Evolutionary conservation across 2,113 vertebrate genomes (phyloP), one percentile per base, ranked within the genome.

Genomic region (Melospiza georgiana): DNA sequence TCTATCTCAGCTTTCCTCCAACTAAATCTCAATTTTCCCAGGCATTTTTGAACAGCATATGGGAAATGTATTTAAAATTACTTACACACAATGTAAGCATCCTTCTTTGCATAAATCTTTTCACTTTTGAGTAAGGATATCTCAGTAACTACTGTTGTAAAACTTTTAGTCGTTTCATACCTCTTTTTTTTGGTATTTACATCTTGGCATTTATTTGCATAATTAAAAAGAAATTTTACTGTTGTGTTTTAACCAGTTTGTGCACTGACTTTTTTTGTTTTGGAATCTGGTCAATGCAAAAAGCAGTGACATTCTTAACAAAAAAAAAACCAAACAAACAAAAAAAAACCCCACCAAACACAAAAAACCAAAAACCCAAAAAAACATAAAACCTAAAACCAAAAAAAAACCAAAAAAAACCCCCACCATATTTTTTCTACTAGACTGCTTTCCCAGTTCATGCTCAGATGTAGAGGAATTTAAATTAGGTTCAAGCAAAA

Each of bases 361-460:
- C 44, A 33, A 28, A 27, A 19, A 7, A 2, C 1, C 0, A 8
- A 11, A 39, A 8, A 13, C 44, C 15, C 4, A 8, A 11, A 39
- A 8, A 11, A 51, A 11, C 4, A 31, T 55, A 28, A n/a, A 33
- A 15, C 12, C 44, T 19, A 23, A 19, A 8, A 15, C 1, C n/a
- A 18, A 27, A 23, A 8, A 16, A 46, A 46, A 24, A 1, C 0
- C 4, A 4, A 13, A 14, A 11, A 15, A 48, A 20, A 6, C 31
- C 17, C 3, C 1, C 6, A 52, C 16, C 15, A 57, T 35, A 33
- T 21, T 76, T 90, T 88, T 90, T 65, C 21, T 76, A 3, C 84
- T 43, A 77, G 4, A 16, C 22, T 66, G 0, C 3, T 1, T 44
- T 86, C 59, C 15, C 35, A 72, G 17, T 84, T 78, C 62, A 54